phyloP scores from a whole-genome alignment of 1,140 invertebrate genomes.

The Mizuhopecten yessoensis region DNA sequence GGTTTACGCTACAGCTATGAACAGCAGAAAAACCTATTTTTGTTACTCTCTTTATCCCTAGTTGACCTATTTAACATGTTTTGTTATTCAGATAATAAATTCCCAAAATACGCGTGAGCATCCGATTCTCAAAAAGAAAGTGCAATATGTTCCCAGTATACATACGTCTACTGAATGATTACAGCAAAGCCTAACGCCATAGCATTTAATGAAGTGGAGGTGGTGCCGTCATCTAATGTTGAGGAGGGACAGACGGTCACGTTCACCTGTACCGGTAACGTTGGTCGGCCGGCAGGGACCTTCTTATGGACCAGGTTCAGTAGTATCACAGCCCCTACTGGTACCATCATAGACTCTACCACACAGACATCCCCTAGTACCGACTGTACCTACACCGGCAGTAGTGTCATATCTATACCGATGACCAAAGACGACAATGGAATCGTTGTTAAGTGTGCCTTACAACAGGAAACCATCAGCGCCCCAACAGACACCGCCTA shows the following conservation, averaged over 20 bases:
- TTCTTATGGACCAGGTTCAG: slow-evolving; percentile 45
- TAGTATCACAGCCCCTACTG: neutral
- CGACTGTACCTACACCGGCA: slow-evolving; percentile 45
- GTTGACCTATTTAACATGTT: no score
- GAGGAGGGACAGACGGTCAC: slow-evolving; percentile 45
- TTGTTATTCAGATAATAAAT: no score
- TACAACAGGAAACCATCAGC: slow-evolving; percentile 26
- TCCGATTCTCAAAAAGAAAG: no score
- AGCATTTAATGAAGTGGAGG: neutral
- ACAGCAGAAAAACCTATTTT: no score
- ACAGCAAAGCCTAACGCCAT: neutral
- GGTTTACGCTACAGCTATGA: no score
- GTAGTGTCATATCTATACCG: neutral
- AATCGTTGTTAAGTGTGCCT: slow-evolving; percentile 10
- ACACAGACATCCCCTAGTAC: neutral
- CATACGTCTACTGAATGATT: no score
- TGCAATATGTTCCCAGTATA: no score
- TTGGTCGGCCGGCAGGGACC: slow-evolving; percentile 47
- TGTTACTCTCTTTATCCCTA: no score
- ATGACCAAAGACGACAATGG: slow-evolving; percentile 48
- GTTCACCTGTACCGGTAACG: slow-evolving; percentile 53
- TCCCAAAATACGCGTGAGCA: no score
- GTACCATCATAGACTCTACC: neutral
- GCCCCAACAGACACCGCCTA: neutral
- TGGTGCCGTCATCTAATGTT: neutral